Base-by-base conservation (phyloP, 2,888 invertebrate species). In the Cryptocheilus praepositus region DNA sequence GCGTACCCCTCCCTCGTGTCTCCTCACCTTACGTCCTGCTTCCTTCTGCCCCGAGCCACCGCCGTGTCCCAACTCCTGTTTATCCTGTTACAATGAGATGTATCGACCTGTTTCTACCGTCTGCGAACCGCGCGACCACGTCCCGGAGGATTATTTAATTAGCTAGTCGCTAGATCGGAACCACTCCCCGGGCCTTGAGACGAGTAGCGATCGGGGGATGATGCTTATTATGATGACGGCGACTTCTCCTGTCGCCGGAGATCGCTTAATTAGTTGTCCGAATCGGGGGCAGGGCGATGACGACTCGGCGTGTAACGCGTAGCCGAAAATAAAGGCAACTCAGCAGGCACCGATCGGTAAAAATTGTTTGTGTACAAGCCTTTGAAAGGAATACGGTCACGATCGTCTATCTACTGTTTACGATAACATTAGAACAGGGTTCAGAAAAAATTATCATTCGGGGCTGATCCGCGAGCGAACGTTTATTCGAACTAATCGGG, bases 71-170 rank as follows among this genome's bases (percentile, higher is more conserved):
- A 83, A 88, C 87, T 87, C 83, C 87, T 88, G 87, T 88, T 88
- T 83, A 83, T 85, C 85, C 85, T 87, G 87, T 87, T 87, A 86
- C 86, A 84, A 88, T 87, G 86, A 86, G 86, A 86, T 88, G 88
- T 88, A 87, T 86, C 88, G 86, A 82, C 85, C 87, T 86, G 86
- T 86, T 86, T 82, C 72, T 68, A 76, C 74, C 75, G 78, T 83
- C 83, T 83, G 82, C 81, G 79, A 77, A 66, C 81, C 79, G 74
- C 36, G 36, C 79, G 80, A 81, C 78, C 81, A 80, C 80, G 78
- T 83, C 81, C 77, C 80, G 79, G 78, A 81, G 85, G 86, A 88
- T 87, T 88, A 85, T 87, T 88, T 87, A 88, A 88, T 88, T 88
- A 88, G 86, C 83, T 81, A 11, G 70, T 64, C 74, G 74, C 78